Evolutionary conservation across 2,888 invertebrate species (phyloP), one percentile per base, ranked within the genome.

Genomic region (Aphodius sticticus): DNA sequence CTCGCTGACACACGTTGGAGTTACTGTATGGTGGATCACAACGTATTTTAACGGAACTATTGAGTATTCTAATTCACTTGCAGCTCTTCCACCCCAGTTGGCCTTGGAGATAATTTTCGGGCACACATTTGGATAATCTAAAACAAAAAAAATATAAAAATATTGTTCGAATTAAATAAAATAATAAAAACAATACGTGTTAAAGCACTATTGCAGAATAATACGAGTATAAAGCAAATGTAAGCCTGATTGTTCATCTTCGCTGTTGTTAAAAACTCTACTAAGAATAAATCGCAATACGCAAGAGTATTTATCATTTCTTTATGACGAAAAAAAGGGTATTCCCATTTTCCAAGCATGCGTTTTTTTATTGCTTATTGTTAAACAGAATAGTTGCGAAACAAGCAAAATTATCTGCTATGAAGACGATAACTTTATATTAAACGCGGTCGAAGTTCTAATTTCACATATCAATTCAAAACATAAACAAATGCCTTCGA

Each of bases 81-180:
- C 88, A 0, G 85, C 85, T 76, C 90, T 86, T 0, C 90, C 93
- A n/a, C 91, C 92, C 95, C 95, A 95, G 77, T 91, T 88, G 0
- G 88, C 87, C 84, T 92, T 92, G 1, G 89, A 86, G 15, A 94
- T 89, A 9, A 94, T 91, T 16, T 88, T 87, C 7, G 92, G 92
- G 84, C 93, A 93, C n/a, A 70, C 35, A 7, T 69, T 71, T n/a
- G 77, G 77, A 35, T 72, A 69, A 70, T 78, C 80, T 80, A 16
- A 72, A 79, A 36, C 5, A 69, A 38, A 70, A 77, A 14, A n/a
- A 15, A 36, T 69, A 36, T 74, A 9, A 7, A 74, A 26, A 26
- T 74, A 26, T 9, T 74, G 4, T 36, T 35, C 1, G 35, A 35
- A 72, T 72, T 16, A 35, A n/a, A n/a, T n/a, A n/a, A 7, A 70